Conservation (phyloP, 2,888 invertebrate genomes). For the Acleris laterana region DNA sequence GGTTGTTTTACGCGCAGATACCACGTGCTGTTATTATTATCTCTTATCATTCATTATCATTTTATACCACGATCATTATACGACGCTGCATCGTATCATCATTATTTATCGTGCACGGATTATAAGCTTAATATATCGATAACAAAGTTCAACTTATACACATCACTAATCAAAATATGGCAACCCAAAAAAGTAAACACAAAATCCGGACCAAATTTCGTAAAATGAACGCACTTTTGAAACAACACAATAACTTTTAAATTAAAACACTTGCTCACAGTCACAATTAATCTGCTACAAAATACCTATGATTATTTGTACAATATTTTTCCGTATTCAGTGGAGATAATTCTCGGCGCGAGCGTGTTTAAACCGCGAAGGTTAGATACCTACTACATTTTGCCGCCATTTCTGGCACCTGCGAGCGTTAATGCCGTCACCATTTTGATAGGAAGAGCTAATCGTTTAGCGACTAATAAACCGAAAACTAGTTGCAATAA, state of each 20-base stretch:
- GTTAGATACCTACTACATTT: constrained; percentile 44
- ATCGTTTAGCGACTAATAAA: constrained; percentile 4
- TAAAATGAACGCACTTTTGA: constrained; percentile 19
- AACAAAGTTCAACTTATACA: not conserved
- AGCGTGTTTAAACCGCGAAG: constrained; percentile 45
- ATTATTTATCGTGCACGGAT: not conserved
- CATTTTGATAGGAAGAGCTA: constrained; percentile 21
- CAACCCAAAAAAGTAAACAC: constrained; percentile 24
- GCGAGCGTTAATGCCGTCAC: constrained; percentile 32
- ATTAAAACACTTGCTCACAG: not conserved
- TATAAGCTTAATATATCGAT: constrained; percentile 17
- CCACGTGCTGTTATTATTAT: constrained; percentile 14
- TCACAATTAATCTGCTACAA: not conserved
- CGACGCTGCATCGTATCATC: not conserved
- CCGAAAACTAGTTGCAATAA: constrained; percentile 3
- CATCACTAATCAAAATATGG: constrained; percentile 28
- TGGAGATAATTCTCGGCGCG: constrained; percentile 44
- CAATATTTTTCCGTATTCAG: constrained; percentile 18
- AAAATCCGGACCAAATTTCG: constrained; percentile 33
- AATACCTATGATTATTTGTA: constrained; percentile 14
- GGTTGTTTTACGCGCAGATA: constrained; percentile 9
- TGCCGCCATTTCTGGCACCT: constrained; percentile 46
- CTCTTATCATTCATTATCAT: constrained; percentile 19
- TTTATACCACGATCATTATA: constrained; percentile 10
- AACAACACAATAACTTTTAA: constrained; percentile 14